Conservation (phyloP, 2,888 invertebrate genomes). For the Amiota mariae region DNA sequence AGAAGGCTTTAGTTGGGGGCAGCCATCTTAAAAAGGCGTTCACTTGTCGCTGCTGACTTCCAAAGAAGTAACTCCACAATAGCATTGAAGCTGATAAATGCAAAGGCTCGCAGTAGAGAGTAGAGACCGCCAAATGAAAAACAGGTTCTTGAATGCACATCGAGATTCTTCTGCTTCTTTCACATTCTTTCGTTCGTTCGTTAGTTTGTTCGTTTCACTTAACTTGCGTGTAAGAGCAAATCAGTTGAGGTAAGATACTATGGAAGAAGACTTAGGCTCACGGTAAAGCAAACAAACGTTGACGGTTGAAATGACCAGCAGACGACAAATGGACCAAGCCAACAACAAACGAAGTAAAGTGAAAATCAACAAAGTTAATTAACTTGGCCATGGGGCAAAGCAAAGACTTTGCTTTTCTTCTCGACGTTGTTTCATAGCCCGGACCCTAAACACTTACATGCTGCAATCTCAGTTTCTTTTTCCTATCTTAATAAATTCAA, state of each 20-base stretch:
- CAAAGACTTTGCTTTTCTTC: constrained; percentile 14
- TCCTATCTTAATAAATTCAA: no score
- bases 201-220: constrained; percentile 5
- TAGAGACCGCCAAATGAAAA: constrained; percentile 41
- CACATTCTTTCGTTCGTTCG: constrained; percentile 10
- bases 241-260: background rate
- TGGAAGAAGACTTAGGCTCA: constrained; percentile 60
- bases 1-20: constrained; percentile 39
- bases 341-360: background rate
- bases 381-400: constrained; percentile 53
- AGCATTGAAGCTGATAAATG: constrained; percentile 42
- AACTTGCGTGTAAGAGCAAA: constrained; percentile 12
- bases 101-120: constrained; percentile 19
- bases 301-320: no score
- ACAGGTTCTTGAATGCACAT: constrained; percentile 50
- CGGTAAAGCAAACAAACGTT: constrained; percentile 63
- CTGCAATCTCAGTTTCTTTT: no score
- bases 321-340: constrained; percentile 65
- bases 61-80: constrained; percentile 35
- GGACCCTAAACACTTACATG: no score
- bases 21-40: constrained; percentile 65
- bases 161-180: constrained; percentile 54
- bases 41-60: constrained; percentile 56
- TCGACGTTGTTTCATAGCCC: constrained; percentile 17
- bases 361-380: constrained; percentile 65